Evolutionary conservation across 2,113 vertebrate species (phyloP).

Genomic region (Microcebus murinus): DNA sequence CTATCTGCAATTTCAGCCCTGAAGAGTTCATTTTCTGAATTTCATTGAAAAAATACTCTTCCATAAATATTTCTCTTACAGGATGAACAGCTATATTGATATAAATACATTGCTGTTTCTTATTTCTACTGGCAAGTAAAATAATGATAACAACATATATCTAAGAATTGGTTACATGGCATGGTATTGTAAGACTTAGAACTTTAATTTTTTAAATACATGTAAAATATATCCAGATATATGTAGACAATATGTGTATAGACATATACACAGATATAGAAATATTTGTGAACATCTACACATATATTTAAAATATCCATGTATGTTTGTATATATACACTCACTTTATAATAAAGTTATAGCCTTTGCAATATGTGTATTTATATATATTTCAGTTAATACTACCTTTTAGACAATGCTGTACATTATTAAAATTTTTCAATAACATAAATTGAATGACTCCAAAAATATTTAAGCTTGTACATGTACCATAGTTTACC

Average conservation of each 20-base stretch:
- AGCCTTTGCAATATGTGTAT: background rate
- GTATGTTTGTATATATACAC: background rate
- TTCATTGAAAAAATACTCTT: background rate
- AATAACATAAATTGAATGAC: background rate
- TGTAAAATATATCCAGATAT: background rate
- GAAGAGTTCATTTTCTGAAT: background rate
- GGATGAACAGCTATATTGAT: background rate
- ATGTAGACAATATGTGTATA: background rate
- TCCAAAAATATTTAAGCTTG: background rate
- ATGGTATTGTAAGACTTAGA: background rate
- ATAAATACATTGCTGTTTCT: background rate
- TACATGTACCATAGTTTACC: background rate
- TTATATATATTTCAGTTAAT: background rate
- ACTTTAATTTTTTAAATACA: background rate
- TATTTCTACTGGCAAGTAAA: conserved; percentile 11
- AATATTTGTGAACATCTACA: background rate
- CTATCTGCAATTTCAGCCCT: background rate
- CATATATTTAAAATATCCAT: background rate
- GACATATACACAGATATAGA: background rate
- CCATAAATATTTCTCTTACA: background rate
- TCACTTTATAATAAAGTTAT: background rate
- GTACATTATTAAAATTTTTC: background rate
- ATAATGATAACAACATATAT: background rate
- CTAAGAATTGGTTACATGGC: background rate
- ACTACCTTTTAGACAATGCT: background rate